Conservation (phyloP, 1,140 invertebrate genomes). For the Halesus radiatus region DNA sequence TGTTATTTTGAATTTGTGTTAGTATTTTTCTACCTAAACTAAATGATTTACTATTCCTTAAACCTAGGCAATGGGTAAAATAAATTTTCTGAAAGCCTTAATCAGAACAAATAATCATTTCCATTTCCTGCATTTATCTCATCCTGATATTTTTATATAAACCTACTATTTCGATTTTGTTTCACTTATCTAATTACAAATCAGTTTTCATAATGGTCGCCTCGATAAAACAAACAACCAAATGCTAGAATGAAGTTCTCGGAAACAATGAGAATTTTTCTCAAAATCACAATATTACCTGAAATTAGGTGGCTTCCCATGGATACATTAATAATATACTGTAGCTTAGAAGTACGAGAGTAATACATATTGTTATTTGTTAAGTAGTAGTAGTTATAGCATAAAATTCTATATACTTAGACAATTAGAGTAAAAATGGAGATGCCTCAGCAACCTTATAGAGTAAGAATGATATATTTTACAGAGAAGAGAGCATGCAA, state of each 20-base stretch:
- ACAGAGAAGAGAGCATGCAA: slow-evolving; percentile 27
- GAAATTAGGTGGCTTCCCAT: neutral
- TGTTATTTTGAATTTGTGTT: slow-evolving; percentile 35
- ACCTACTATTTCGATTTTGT: slow-evolving; percentile 18
- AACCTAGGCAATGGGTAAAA: slow-evolving; percentile 17
- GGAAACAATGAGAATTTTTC: slow-evolving; percentile 2
- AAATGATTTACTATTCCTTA: slow-evolving; percentile 47
- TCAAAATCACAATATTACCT: slow-evolving; percentile 16
- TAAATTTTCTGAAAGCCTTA: slow-evolving; percentile 20
- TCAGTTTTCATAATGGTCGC: neutral
- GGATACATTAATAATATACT: slow-evolving; percentile 29
- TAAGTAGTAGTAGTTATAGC: slow-evolving; percentile 50
- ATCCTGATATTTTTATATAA: slow-evolving; percentile 26
- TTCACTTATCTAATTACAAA: slow-evolving; percentile 8
- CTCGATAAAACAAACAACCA: neutral
- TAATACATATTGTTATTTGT: slow-evolving; percentile 55
- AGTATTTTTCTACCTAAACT: slow-evolving; percentile 54
- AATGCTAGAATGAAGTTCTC: neutral
- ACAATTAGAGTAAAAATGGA: slow-evolving; percentile 52
- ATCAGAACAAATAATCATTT: neutral
- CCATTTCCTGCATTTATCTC: neutral
- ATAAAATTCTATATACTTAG: slow-evolving; percentile 55
- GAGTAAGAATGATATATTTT: slow-evolving; percentile 45
- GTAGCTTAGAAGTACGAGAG: slow-evolving; percentile 57
- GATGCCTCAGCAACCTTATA: slow-evolving; percentile 49